A percentile compares a stretch with the other conserved stretches of the same genome.
Evolutionary conservation across 1,140 invertebrate species (phyloP).

Genomic region (Euschistus heros): DNA sequence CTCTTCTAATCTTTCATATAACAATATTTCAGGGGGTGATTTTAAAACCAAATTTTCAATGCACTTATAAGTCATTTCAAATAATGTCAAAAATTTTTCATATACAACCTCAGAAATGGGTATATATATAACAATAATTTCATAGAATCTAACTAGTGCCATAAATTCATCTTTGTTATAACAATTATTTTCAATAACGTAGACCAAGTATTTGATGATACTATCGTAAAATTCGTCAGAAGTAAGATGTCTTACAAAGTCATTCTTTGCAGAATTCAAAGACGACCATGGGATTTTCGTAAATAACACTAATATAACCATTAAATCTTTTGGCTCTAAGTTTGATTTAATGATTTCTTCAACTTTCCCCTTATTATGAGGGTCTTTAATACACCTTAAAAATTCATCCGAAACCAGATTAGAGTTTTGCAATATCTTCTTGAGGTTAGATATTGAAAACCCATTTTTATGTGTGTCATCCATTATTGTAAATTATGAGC

Average conservation of each 20-base stretch:
- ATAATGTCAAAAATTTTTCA: not conserved
- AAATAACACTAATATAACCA: not conserved
- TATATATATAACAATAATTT: not conserved
- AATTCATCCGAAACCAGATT: too few relatives aligned
- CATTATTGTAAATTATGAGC: too few relatives aligned
- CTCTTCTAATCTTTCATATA: constrained; percentile 3
- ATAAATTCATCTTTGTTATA: not conserved
- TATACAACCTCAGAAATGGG: not conserved
- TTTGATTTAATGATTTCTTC: not conserved
- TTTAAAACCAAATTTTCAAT: not conserved
- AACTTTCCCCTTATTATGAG: not conserved
- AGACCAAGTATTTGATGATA: not conserved
- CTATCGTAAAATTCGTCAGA: not conserved
- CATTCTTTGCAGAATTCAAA: not conserved
- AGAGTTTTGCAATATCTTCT: too few relatives aligned
- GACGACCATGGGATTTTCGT: not conserved
- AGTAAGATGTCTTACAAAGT: not conserved
- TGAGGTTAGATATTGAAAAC: too few relatives aligned
- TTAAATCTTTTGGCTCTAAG: not conserved
- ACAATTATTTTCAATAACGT: not conserved
- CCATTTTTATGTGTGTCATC: too few relatives aligned
- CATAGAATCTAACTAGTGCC: not conserved
- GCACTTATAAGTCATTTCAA: constrained; percentile 5
- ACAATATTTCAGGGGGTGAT: not conserved
- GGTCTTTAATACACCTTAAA: too few relatives aligned